phyloP scores from a whole-genome alignment of 64 coral and sea anemone genomes.

The Pachyseris speciosa region DNA sequence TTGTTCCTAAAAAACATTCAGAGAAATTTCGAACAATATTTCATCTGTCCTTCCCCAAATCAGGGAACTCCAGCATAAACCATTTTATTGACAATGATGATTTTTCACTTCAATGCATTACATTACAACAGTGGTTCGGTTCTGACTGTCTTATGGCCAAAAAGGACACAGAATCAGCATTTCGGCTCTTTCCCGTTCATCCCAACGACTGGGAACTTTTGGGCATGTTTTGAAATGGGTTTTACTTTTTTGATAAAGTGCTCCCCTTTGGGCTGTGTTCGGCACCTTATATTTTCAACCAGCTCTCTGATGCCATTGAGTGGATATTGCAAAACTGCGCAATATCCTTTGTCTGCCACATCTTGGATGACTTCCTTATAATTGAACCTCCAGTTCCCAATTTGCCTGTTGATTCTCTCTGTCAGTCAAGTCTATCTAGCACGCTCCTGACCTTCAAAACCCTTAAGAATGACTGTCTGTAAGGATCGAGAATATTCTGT shows the following conservation, averaged over 20 bases:
- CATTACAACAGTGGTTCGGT: background rate
- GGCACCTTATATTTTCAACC: constrained; percentile 32
- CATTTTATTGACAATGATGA: no score
- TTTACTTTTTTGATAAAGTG: constrained; percentile 31
- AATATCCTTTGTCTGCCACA: constrained; percentile 55
- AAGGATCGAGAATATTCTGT: no score
- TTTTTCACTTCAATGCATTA: no score
- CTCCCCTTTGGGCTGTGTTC: no score
- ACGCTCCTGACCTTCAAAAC: background rate
- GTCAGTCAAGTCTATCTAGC: constrained; percentile 17
- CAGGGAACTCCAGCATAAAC: constrained; percentile 47
- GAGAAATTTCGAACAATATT: no score
- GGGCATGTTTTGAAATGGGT: background rate
- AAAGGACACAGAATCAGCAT: no score
- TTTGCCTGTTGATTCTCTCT: background rate
- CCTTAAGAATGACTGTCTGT: no score
- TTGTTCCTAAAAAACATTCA: no score
- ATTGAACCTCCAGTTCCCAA: background rate
- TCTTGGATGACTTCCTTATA: constrained; percentile 62
- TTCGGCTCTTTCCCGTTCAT: no score
- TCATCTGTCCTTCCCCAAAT: no score
- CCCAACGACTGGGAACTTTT: background rate
- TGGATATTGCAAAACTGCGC: constrained; percentile 7
- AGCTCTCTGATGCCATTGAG: constrained; percentile 29
- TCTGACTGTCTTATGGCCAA: background rate